Evolutionary conservation across 2,888 invertebrate genomes (phyloP), one percentile per base, ranked within the genome.

Genomic region (Stictocephala bisonia): DNA sequence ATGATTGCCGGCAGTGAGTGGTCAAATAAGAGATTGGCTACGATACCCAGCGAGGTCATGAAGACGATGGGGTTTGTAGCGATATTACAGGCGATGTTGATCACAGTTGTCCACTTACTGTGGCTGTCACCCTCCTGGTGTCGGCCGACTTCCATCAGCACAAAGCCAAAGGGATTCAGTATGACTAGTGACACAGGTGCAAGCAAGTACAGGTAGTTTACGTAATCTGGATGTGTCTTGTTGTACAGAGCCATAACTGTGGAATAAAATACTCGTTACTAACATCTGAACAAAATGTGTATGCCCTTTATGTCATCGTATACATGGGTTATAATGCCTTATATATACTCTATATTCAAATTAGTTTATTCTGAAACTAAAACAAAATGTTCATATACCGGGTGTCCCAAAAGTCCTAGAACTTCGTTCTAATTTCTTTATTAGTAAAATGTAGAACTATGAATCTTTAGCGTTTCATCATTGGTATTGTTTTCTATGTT

Each of bases 181-280:
- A 97, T 91, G 0, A 95, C 93, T 75, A 98, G 85, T 48, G 96
- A 97, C 82, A 97, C 95, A 0, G 98, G 98, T 9, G 97, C 96
- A 88, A 97, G 91, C 66, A 98, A 86, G 83, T 97, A 98, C 56
- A 98, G 86, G 83, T 97, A 98, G 0, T 92, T 88, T 0, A 94
- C 90, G 86, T 94, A 97, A 81, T 97, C 95, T 0, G 96, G 95
- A 86, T 97, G 96, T 3, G 90, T 89, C 73, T 90, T 88, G 77
- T 89, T 87, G 83, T 97, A 98, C 20, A 98, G 86, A 22, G 97
- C 96, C 80, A 89, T 88, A 69, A 97, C 95, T 94, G 86, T 44
- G 15, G 44, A n/a, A n/a, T n/a, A n/a, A n/a, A n/a, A n/a, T n/a
- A n/a, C n/a, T n/a, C n/a, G n/a, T n/a, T n/a, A n/a, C n/a, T n/a